Percentiles rank a stretch among this genome's conserved stretches.
Conservation (phyloP, 2,888 invertebrate genomes). For the Prosopocoilus inquinatus region DNA sequence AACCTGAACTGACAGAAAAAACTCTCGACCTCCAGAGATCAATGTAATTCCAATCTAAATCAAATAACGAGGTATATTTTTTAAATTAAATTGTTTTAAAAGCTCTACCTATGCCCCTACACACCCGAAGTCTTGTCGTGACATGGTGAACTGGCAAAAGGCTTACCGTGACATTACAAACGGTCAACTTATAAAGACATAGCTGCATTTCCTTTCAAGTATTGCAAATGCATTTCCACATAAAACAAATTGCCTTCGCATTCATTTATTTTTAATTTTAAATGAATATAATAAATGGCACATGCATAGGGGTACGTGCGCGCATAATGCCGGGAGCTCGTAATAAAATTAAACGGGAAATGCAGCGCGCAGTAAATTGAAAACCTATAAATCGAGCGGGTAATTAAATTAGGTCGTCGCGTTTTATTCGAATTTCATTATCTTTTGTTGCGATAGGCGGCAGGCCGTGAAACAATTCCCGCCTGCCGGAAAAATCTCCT, state of each 20-base stretch:
- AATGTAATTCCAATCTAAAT: no score
- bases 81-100: no score
- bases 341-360: neutral
- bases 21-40: no score
- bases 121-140: no score
- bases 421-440: slow-evolving; percentile 1
- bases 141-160: no score
- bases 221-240: no score
- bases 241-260: neutral
- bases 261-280: neutral
- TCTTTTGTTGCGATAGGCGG: neutral
- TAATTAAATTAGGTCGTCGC: neutral
- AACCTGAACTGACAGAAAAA: no score
- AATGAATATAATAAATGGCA: neutral
- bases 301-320: neutral
- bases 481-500: neutral
- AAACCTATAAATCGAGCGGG: neutral
- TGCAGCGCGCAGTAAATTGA: neutral
- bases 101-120: no score
- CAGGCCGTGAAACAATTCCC: neutral
- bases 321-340: neutral
- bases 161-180: no score
- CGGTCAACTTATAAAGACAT: no score
- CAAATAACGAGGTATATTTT: no score
- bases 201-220: no score